Conservation (phyloP, 2,888 invertebrate genomes). For the Abrostola tripartita region DNA sequence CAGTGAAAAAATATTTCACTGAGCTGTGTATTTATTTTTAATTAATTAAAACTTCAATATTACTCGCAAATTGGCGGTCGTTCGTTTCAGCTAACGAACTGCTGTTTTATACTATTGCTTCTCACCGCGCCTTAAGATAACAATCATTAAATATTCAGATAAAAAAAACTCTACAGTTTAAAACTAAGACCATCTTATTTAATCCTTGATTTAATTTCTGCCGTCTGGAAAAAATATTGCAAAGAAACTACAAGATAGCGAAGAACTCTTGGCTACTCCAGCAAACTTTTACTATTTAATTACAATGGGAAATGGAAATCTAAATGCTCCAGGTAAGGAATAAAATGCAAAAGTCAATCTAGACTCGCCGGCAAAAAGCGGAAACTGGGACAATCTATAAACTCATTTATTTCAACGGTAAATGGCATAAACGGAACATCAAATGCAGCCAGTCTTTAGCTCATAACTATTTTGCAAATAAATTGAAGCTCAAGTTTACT, state of each 20-base stretch:
- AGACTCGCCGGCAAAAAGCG: conserved; percentile 56
- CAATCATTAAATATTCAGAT: background rate
- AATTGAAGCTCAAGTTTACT: conserved; percentile 10
- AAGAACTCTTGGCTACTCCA: conserved; percentile 59
- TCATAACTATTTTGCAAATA: conserved; percentile 37
- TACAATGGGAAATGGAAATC: conserved; percentile 78
- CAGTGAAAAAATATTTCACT: too few species aligned
- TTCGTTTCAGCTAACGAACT: too few species aligned
- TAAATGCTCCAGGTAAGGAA: conserved; percentile 73
- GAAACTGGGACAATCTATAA: conserved; percentile 74
- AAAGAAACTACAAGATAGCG: conserved; percentile 55
- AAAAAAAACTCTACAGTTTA: conserved; percentile 22
- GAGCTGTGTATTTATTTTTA: too few species aligned
- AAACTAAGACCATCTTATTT: conserved; percentile 42
- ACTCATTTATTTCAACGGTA: conserved; percentile 74
- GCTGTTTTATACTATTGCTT: too few species aligned
- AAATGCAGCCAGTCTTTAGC: conserved; percentile 46
- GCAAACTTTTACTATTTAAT: conserved; percentile 77
- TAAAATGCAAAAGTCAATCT: conserved; percentile 73
- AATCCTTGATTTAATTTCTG: conserved; percentile 53
- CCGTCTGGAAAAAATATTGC: conserved; percentile 54
- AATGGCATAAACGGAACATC: conserved; percentile 65
- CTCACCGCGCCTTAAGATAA: too few species aligned
- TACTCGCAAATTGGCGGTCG: too few species aligned
- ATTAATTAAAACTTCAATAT: too few species aligned